Evolutionary conservation across 2,888 invertebrate species (phyloP), one percentile per base, ranked within the genome.

Genomic region (Drosophila lacicola): DNA sequence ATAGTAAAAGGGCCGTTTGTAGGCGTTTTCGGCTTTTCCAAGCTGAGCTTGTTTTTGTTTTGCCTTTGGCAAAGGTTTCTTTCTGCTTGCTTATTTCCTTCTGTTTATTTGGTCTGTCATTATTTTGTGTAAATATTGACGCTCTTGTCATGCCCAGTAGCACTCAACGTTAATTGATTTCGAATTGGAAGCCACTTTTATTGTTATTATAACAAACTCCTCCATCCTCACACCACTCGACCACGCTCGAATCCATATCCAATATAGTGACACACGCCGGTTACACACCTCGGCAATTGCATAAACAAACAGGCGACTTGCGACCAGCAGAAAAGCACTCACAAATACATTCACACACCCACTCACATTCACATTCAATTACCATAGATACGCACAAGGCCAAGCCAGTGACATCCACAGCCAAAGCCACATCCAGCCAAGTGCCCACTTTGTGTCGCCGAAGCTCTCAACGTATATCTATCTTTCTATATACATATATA

Each of bases 141-240:
- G 81, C 82, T 80, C 84, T 84, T 86, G 89, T 86, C 90, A 80
- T 90, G 81, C 73, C 82, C 90, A 90, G 90, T 89, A 90, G 90
- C 90, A 89, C 90, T 89, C 89, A 86, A 67, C 84, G 78, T 86
- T 89, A 89, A 89, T 89, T 89, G 90, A 90, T 90, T 90, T 84
- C 80, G 76, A 88, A 86, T 89, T 86, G 75, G 82, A 46, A 78
- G 86, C 82, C 88, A 83, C 88, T 83, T 74, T 85, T 85, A 70
- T 79, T 83, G 83, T 83, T 83, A 85, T 88, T 88, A 77, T 82
- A 88, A 71, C 74, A 61, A 77, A 75, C 66, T 67, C 67, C 67
- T 56, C 29, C 46, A 37, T 47, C 21, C 37, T 41, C 57, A 39
- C 21, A 41, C 56, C 17, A 46, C 14, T 34, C 47, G 4, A 4